These are phyloP conservation scores for Trissoscelio sp. DNA, from an alignment of 2,888 invertebrate genomes.

Conservation along the genomic window DNA sequence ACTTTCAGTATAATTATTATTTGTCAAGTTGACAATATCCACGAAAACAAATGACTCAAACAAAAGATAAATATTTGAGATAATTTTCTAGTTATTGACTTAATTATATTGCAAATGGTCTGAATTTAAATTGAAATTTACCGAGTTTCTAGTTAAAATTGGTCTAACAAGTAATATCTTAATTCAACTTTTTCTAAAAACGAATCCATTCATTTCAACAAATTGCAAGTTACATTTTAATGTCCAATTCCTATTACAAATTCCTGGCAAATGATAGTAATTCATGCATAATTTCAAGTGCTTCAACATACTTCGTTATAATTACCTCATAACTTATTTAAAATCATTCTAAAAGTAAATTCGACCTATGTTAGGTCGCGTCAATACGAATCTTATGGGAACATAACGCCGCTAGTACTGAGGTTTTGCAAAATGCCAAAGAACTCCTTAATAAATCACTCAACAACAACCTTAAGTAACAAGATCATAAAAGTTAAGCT, in stretches of 20 bases:
- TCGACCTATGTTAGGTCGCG: conserved; percentile 12
- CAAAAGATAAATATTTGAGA: too few species aligned
- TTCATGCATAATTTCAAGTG: neutral
- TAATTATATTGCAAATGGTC: too few species aligned
- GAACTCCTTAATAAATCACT: conserved; percentile 43
- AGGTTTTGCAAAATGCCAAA: conserved; percentile 48
- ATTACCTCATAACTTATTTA: neutral
- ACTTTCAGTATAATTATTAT: too few species aligned
- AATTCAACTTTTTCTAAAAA: neutral
- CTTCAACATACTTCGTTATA: neutral
- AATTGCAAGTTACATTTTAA: neutral
- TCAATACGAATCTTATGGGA: conserved; percentile 13
- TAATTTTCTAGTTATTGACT: too few species aligned
- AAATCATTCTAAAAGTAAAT: conserved; percentile 10
- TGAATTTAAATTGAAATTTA: too few species aligned
- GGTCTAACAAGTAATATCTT: neutral
- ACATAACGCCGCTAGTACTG: conserved; percentile 18
- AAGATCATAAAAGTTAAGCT: conserved; percentile 45
- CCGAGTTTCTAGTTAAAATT: too few species aligned
- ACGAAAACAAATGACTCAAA: too few species aligned
- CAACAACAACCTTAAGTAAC: conserved; percentile 37
- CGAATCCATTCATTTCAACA: neutral
- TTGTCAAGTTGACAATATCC: too few species aligned
- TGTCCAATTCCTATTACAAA: neutral
- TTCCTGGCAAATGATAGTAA: neutral